These are phyloP conservation scores for Microctenopoma stevenorrisi DNA, from an alignment of 2,797 vertebrate genomes.

Conservation along the genomic window DNA sequence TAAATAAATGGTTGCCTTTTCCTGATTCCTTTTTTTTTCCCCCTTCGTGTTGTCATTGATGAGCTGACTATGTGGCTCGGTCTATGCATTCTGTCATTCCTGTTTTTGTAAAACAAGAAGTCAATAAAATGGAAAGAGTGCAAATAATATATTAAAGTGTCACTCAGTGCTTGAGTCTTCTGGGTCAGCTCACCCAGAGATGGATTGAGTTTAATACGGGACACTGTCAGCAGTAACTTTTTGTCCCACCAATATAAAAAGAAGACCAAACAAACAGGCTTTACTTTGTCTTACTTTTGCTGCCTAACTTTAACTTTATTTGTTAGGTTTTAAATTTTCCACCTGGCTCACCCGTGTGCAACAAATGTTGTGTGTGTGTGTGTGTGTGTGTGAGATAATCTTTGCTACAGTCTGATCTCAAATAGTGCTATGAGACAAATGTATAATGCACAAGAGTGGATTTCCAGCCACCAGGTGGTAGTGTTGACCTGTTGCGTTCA, in stretches of 20 bases:
- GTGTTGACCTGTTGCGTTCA: neutral
- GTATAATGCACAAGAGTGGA: neutral
- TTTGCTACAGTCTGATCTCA: neutral
- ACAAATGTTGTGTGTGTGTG: no score
- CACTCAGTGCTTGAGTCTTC: neutral
- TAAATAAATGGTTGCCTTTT: slow-evolving; percentile 60
- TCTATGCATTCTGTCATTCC: slow-evolving; percentile 75
- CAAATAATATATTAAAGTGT: slow-evolving; percentile 29
- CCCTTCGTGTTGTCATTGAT: slow-evolving; percentile 41
- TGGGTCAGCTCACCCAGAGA: no score
- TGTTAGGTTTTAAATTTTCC: no score
- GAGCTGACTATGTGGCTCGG: slow-evolving; percentile 51
- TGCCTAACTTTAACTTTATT: no score
- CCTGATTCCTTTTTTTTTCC: slow-evolving; percentile 20
- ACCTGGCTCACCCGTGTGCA: no score
- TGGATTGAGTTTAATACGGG: no score
- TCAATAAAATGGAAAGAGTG: slow-evolving; percentile 74
- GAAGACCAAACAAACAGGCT: no score
- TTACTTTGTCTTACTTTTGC: no score
- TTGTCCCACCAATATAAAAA: no score
- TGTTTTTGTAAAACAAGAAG: slow-evolving; percentile 75
- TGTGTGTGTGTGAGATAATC: no score
- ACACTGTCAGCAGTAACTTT: no score
- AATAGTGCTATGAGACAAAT: neutral
- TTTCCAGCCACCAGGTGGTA: slow-evolving; percentile 56